Base-by-base conservation (phyloP, 2,888 invertebrate genomes). In the Adineta ricciae region DNA sequence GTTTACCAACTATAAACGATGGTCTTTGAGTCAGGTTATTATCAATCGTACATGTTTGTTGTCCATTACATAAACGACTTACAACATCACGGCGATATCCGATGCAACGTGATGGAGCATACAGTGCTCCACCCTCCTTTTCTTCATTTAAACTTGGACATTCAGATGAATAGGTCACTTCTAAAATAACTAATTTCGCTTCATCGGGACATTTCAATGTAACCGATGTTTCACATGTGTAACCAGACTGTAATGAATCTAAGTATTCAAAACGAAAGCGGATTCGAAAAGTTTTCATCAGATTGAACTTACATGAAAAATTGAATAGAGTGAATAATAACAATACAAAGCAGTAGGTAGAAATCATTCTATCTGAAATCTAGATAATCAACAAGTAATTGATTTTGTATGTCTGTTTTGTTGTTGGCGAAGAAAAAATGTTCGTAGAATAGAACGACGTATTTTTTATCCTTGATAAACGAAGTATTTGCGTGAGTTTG, bases 81-180 rank as follows among this genome's bases (percentile, higher is more conserved):
- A n/a, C n/a, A 16, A 2, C 21, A 14, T 78, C 78, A 24, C 24
- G 24, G n/a, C n/a, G 11, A 41, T 78, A 41, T 9, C 78, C 78
- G n/a, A 78, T 38, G 41, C 78, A 78, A 78, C 41, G 21, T 4
- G 78, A 78, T 41, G 78, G 78, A 24, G 78, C 41, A 78, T 41
- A 41, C 24, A 41, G 4, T 1, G 21, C 1, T 14, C n/a, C n/a
- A 41, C 41, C 78, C n/a, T 41, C 19, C 19, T 64, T 64, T 16
- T 64, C 64, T 24, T 78, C 78, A n/a, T 38, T 19, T 14, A n/a
- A n/a, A 41, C n/a, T 24, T 24, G 78, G 78, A 78, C 78, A 78
- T n/a, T 41, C 78, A 2, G 78, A 78, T 41, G 78, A 78, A 78
- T 78, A 78, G 24, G 38, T n/a, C 9, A 78, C 78, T 78, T 78